These are phyloP conservation scores for Latrodectus hesperus DNA, from an alignment of 2,888 invertebrate species.

Conservation along the genomic window DNA sequence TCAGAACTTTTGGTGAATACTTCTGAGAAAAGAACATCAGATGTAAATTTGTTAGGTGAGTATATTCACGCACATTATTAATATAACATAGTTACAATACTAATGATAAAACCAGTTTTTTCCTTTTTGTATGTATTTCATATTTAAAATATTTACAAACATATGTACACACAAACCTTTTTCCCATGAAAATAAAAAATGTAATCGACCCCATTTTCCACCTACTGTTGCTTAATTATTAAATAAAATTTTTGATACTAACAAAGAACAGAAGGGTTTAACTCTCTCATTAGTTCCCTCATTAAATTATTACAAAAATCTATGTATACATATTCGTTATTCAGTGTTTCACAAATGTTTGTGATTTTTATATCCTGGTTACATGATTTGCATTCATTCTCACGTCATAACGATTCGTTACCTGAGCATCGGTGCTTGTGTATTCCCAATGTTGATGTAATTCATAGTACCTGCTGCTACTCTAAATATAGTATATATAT, in stretches of 20 bases:
- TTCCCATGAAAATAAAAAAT: neutral
- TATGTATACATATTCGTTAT: too few relatives aligned
- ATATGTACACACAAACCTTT: neutral
- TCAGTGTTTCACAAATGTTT: too few relatives aligned
- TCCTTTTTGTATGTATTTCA: neutral
- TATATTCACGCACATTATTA: neutral
- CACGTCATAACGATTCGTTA: too few relatives aligned
- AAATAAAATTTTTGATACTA: neutral
- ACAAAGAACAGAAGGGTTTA: too few relatives aligned
- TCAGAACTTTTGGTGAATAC: constrained; percentile 19
- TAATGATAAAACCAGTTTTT: neutral
- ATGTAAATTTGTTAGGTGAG: neutral
- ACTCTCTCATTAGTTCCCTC: too few relatives aligned
- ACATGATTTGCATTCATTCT: too few relatives aligned
- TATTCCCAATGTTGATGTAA: too few relatives aligned
- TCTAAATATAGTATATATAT: too few relatives aligned
- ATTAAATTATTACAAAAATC: too few relatives aligned
- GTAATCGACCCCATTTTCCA: neutral
- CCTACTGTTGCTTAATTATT: neutral
- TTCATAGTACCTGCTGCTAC: too few relatives aligned
- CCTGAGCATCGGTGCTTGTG: too few relatives aligned
- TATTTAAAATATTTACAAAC: neutral
- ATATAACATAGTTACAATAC: neutral
- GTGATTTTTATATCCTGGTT: too few relatives aligned
- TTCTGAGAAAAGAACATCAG: neutral